Conservation (phyloP, 2,797 vertebrate genomes). For the Scomberomorus guttatus region DNA sequence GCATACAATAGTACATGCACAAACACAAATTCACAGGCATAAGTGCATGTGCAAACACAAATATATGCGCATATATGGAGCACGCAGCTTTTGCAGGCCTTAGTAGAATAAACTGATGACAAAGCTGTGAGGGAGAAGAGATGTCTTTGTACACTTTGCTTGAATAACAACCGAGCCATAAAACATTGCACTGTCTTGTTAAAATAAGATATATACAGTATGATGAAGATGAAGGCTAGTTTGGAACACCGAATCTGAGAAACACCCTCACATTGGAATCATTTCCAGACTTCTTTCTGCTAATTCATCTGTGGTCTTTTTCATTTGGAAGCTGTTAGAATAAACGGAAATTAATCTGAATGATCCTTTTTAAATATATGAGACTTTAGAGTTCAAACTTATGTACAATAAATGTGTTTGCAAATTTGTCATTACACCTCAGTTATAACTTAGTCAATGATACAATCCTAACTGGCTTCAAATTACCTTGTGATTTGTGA, state of each 20-base stretch:
- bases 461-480: background rate
- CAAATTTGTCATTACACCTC: background rate
- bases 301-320: background rate
- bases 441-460: background rate
- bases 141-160: background rate
- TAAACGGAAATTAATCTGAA: background rate
- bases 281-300: background rate
- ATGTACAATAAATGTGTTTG: background rate
- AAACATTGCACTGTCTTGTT: slow-evolving; percentile 17
- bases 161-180: slow-evolving; percentile 4
- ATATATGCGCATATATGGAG: slow-evolving; percentile 16
- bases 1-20: background rate
- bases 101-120: slow-evolving; percentile 33
- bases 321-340: background rate
- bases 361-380: background rate
- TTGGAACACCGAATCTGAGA: slow-evolving; percentile 5
- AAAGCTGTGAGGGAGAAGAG: slow-evolving; percentile 13
- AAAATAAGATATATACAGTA: slow-evolving; percentile 18
- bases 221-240: slow-evolving; percentile 23
- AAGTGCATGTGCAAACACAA: slow-evolving; percentile 34
- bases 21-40: slow-evolving; percentile 4
- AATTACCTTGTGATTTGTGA: background rate
- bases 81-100: slow-evolving; percentile 17
- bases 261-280: background rate
- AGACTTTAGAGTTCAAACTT: background rate